phyloP scores from a whole-genome alignment of 2,888 invertebrate species.

The Stenoptilia bipunctidactyla region DNA sequence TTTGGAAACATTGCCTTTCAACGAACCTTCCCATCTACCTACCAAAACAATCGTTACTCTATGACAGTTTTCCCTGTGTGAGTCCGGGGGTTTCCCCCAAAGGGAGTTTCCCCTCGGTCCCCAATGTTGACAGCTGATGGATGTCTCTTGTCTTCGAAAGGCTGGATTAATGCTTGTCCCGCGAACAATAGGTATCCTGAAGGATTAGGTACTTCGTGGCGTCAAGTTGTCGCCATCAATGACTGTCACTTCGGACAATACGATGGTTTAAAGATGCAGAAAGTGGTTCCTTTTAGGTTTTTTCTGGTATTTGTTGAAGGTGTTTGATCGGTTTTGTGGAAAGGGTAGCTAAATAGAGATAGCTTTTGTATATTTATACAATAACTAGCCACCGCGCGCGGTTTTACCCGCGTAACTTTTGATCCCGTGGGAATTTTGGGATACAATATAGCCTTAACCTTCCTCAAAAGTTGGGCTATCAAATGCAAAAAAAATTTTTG shows the following conservation, averaged over 20 bases:
- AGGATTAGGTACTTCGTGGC: slow-evolving; percentile 43
- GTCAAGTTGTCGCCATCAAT: slow-evolving; percentile 17
- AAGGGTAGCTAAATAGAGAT: no score
- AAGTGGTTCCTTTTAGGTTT: no score
- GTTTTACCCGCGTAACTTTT: no score
- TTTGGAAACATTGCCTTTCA: no score
- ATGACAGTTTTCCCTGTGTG: slow-evolving; percentile 38
- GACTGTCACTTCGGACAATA: slow-evolving; percentile 5
- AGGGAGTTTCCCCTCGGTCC: slow-evolving; percentile 28
- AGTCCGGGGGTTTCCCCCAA: slow-evolving; percentile 25
- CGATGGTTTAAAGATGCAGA: neutral
- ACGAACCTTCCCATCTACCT: no score
- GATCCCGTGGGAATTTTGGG: no score
- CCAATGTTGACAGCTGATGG: slow-evolving; percentile 71
- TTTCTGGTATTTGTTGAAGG: slow-evolving; percentile 12
- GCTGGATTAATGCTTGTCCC: slow-evolving; percentile 60
- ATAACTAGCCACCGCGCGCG: no score
- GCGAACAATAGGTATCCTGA: slow-evolving; percentile 50
- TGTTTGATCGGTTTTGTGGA: no score
- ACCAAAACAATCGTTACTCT: slow-evolving; percentile 26
- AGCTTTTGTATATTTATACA: no score
- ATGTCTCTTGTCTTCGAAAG: slow-evolving; percentile 67
- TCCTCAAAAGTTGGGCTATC: no score
- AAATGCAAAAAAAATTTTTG: no score
- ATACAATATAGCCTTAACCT: no score